Evolutionary conservation across 1,140 invertebrate genomes (phyloP), one percentile per base, ranked within the genome.

Genomic region (Camponotus pennsylvanicus): DNA sequence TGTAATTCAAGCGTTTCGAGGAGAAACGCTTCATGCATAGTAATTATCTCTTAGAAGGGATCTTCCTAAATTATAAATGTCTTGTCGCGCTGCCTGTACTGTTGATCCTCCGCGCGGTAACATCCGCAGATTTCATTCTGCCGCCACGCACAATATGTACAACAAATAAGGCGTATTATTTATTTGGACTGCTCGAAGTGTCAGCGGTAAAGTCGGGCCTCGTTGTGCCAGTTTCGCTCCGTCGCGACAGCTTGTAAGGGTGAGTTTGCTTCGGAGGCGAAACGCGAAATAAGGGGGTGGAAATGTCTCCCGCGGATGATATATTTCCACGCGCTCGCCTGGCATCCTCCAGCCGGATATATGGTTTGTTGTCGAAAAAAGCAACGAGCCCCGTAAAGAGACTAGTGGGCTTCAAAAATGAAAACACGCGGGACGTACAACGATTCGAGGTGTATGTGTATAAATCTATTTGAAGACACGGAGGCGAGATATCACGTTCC

Each of bases 151-250:
- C 88, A 83, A 90, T 90, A 80, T 59, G 49, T 92, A 90, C 88
- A 92, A 93, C 93, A 92, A 93, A 93, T 93, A 93, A 93, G 89
- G 89, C 85, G 86, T 91, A 93, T 93, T 93, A 93, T 93, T 93
- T 93, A 93, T 93, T 93, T 92, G 88, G 90, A 93, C 91, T 4
- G 89, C 91, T 92, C 88, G 92, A 91, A 77, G 84, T 94, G 93
- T 93, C 93, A 91, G 92, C 89, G 87, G 89, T 92, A 92, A 92
- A 92, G 90, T 92, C 88, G 88, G 91, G 90, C 87, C 87, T 88
- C 88, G 88, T 73, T 27, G 71, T 57, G 88, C 49, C 73, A 66
- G 37, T 67, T 27, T 57, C 69, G 80, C 64, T 79, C 78, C 77
- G 69, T 59, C 21, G 55, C 77, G 61, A 66, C 45, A 27, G 69